Conservation (phyloP, 1,140 invertebrate species). For the Odontomachus brunneus region DNA sequence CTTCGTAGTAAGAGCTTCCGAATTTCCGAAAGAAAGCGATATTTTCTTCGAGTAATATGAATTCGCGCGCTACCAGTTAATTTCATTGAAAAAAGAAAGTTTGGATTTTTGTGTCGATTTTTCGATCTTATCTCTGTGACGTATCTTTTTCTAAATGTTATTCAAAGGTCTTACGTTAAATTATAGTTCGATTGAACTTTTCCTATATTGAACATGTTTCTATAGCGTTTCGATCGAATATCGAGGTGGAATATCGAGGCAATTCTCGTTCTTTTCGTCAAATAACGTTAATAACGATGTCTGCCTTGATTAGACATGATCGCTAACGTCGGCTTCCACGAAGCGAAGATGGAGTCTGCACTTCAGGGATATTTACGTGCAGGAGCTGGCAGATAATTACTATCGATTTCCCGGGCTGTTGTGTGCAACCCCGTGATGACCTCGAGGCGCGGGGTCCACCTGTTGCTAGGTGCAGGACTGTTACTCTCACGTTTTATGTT, state of each 20-base stretch:
- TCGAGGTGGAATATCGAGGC: not conserved
- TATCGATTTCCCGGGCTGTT: constrained; percentile 56
- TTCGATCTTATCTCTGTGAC: no score
- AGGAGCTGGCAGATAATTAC: constrained; percentile 65
- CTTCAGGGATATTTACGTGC: constrained; percentile 63
- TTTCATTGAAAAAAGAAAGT: no score
- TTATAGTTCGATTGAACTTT: not conserved
- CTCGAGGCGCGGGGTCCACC: constrained; percentile 60
- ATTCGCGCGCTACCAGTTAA: no score
- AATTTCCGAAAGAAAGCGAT: no score
- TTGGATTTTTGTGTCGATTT: no score
- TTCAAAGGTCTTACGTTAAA: no score
- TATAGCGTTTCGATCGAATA: not conserved
- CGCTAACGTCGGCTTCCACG: constrained; percentile 3
- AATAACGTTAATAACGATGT: constrained; percentile 5
- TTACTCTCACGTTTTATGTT: constrained; percentile 9
- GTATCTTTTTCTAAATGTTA: no score
- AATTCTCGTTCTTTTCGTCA: not conserved
- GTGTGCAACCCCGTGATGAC: constrained; percentile 37
- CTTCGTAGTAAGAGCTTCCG: no score
- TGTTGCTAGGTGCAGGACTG: constrained; percentile 66
- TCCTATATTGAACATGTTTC: not conserved
- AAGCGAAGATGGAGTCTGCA: not conserved
- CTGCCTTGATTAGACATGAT: constrained; percentile 4
- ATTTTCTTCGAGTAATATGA: no score